Percentiles rank a stretch among this genome's conserved stretches.
Conservation (phyloP, 2,113 vertebrate genomes). For the Tupaia tana region DNA sequence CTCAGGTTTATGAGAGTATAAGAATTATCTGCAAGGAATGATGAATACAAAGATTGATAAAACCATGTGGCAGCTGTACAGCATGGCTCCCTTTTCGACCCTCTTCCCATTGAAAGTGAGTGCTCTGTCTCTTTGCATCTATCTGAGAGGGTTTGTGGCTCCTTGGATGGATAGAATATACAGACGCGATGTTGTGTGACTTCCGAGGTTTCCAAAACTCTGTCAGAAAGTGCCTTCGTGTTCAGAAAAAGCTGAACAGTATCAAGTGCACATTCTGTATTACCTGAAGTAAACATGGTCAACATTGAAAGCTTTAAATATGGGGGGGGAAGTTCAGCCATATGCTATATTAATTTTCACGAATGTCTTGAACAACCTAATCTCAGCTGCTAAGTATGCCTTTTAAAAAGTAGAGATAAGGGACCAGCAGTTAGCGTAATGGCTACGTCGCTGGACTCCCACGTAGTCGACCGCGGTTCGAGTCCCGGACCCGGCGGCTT, state of each 20-base stretch:
- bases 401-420: not conserved
- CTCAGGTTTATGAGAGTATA: not conserved
- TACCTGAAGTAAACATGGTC: not conserved
- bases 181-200: not conserved
- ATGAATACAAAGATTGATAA: not conserved
- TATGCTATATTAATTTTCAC: not conserved
- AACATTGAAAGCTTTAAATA: conserved; percentile 33
- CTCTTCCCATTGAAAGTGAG: not conserved
- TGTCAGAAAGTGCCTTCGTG: not conserved
- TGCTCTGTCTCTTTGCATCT: not conserved
- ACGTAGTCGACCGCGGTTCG: too few relatives aligned
- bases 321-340: not conserved
- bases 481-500: too few relatives aligned
- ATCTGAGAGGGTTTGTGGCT: not conserved
- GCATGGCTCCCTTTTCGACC: not conserved
- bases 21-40: not conserved
- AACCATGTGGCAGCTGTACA: not conserved
- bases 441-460: too few relatives aligned
- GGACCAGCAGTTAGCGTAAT: too few relatives aligned
- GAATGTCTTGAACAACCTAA: not conserved
- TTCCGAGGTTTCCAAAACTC: not conserved
- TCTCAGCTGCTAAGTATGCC: not conserved
- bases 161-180: accelerated
- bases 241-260: conserved; percentile 22
- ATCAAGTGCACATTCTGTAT: not conserved